phyloP scores from a whole-genome alignment of 2,797 vertebrate genomes.

The Chelon auratus region DNA sequence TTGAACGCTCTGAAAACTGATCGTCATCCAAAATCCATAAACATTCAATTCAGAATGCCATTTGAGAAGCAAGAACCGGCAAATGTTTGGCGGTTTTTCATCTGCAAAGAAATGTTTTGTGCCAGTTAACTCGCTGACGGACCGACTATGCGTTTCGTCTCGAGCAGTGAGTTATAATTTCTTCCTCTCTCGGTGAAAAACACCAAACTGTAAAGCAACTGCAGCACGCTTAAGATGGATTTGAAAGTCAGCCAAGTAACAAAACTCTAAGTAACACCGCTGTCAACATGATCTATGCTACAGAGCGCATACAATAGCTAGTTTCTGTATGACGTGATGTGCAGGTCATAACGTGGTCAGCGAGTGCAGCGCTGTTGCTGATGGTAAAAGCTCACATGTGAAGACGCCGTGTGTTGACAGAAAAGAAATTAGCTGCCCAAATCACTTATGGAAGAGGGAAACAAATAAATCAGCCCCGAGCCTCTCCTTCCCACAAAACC shows the following conservation, averaged over 20 bases:
- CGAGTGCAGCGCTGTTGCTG: not conserved
- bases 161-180: no score
- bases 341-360: conserved; percentile 40
- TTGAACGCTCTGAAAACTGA: no score
- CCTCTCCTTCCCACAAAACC: conserved; percentile 52
- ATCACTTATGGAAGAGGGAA: conserved; percentile 47
- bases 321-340: conserved; percentile 26
- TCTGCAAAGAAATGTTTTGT: no score
- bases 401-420: conserved; percentile 44
- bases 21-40: no score
- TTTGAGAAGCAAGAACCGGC: no score
- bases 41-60: no score
- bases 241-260: conserved; percentile 27
- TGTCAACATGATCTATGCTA: conserved; percentile 41
- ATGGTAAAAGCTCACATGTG: conserved; percentile 27
- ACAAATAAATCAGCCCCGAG: conserved; percentile 53
- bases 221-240: not conserved
- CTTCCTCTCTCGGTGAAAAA: not conserved
- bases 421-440: conserved; percentile 37
- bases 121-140: no score
- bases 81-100: no score
- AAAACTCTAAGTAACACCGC: conserved; percentile 35
- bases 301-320: conserved; percentile 26
- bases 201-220: not conserved
- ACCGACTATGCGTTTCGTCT: no score